Base-by-base conservation (phyloP, 1,140 invertebrate species). In the Heterodera carotae region DNA sequence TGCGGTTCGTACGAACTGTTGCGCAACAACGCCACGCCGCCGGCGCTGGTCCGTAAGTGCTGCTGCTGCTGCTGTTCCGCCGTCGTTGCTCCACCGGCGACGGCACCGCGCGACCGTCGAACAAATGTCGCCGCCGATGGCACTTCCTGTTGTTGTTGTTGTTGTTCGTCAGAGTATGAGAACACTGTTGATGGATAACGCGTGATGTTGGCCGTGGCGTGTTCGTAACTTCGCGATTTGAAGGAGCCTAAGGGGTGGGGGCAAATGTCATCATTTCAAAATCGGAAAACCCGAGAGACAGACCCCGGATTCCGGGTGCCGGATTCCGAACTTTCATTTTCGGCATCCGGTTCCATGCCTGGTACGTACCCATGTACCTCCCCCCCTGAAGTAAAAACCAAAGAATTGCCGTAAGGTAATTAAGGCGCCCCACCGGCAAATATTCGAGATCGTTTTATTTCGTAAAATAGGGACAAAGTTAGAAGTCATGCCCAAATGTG, bases 211-310 rank as follows among this genome's bases (percentile, higher is more conserved):
- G 59, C 78, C 86, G 48, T 22, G 15, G 85, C 77, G 56, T 86
- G 75, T 29, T 86, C 85, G 68, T 86, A 86, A 66, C 84, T 86
- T 34, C 85, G 62, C 12, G 85, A 86, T 64, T 86, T 86, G 43
- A 88, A 60, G n/a, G 84, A 85, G 1, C 85, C 72, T 74, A 33
- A 56, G 56, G 15, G 12, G 33, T 6, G 8, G 59, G 6, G 33
- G 22, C 31, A 2, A 31, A 29, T 6, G 36, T 10, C 10, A 6
- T 4, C 36, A 39, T 39, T n/a, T n/a, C n/a, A n/a, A n/a, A n/a
- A n/a, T n/a, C n/a, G n/a, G n/a, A n/a, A n/a, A n/a, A n/a, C n/a
- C n/a, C n/a, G n/a, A n/a, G n/a, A n/a, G n/a, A n/a, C n/a, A n/a
- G n/a, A n/a, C n/a, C n/a, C n/a, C n/a, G n/a, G n/a, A n/a, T n/a